Evolutionary conservation across 2,113 vertebrate genomes (phyloP), one percentile per base, ranked within the genome.

Genomic region (Ammodramus savannarum): DNA sequence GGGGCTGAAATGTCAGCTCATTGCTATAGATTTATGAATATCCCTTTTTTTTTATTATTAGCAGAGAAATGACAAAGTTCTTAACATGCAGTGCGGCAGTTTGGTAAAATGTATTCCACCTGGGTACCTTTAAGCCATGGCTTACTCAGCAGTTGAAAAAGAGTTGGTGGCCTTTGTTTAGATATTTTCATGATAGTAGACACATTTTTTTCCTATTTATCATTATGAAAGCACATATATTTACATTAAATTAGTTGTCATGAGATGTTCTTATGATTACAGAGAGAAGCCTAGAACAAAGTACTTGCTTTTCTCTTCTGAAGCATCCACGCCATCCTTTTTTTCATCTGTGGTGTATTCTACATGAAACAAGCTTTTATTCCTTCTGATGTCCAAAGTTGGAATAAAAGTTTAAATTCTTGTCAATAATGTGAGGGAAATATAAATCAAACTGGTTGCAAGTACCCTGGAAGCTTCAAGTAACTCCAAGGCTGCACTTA

Each of bases 11-110:
- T 61, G 67, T 93, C 87, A 97, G 79, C 59, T 90, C 65, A 78
- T 90, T 97, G 77, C 38, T 92, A 36, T 32, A 69, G 86, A 96
- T 96, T 96, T 97, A 96, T 93, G 91, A 89, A 90, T 88, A 59
- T 48, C 9, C 15, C 51, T 88, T 91, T 62, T 81, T 22, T 86
- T 93, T 54, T 85, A 43, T 79, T 44, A 76, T 57, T 68, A 75
- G 71, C 46, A 72, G 63, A 88, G 55, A 44, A 95, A 62, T 63
- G 71, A 76, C 54, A 80, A 87, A 85, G 76, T 77, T 93, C 49
- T 96, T 87, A 89, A 85, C 49, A 87, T 62, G 58, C 0, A 94
- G 68, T 10, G 15, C 34, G 67, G 38, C 52, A 66, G 34, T 82
- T 88, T 73, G 21, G 18, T 84, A 81, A 87, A 97, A 92, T 54